Percentiles rank a stretch among this genome's conserved stretches.
Evolutionary conservation across 2,113 vertebrate genomes (phyloP).

Genomic region (Ursus arctos): DNA sequence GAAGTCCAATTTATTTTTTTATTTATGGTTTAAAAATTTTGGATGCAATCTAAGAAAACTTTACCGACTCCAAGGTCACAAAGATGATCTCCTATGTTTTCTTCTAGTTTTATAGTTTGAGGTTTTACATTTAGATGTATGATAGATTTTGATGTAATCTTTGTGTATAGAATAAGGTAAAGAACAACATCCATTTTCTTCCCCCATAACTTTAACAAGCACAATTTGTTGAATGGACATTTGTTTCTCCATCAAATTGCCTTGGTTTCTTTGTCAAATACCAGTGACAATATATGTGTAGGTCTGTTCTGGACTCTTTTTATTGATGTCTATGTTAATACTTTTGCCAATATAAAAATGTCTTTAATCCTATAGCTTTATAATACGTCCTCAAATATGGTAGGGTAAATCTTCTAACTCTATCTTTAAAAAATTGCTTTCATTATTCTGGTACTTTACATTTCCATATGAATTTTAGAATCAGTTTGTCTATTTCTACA

Average conservation of each 20-base stretch:
- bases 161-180: background rate
- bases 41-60: background rate
- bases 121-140: background rate
- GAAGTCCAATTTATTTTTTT: background rate
- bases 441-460: background rate
- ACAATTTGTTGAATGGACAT: background rate
- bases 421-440: background rate
- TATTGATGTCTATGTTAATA: background rate
- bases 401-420: background rate
- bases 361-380: background rate
- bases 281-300: background rate
- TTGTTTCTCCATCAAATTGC: background rate
- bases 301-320: background rate
- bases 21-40: background rate
- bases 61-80: background rate
- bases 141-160: background rate
- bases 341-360: background rate
- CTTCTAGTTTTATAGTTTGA: background rate
- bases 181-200: background rate
- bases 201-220: background rate
- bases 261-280: background rate
- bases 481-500: background rate
- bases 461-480: background rate
- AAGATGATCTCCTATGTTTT: background rate
- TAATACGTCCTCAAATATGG: background rate